Conservation (phyloP, 2,113 vertebrate genomes). For the Tyto alba region DNA sequence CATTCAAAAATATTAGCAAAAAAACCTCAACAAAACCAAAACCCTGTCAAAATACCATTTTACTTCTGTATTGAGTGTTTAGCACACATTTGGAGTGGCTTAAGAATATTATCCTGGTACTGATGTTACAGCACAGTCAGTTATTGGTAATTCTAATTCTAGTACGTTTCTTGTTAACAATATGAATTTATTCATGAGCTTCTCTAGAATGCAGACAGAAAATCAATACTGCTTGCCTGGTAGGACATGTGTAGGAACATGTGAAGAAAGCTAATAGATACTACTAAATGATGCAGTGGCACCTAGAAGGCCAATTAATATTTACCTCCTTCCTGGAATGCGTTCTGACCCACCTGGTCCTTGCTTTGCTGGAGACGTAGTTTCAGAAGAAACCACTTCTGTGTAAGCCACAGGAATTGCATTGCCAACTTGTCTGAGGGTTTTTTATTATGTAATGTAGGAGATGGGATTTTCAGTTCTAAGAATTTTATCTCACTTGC, state of each 20-base stretch:
- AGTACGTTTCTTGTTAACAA: neutral
- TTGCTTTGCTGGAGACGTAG: neutral
- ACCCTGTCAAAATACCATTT: neutral
- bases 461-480: neutral
- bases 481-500: neutral
- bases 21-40: neutral
- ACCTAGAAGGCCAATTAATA: neutral
- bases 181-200: neutral
- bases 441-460: neutral
- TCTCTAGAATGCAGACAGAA: neutral
- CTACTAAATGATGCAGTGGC: neutral
- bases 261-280: neutral
- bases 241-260: neutral
- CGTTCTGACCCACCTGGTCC: neutral
- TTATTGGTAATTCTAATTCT: neutral
- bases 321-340: neutral
- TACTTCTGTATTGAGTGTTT: neutral
- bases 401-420: neutral
- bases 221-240: neutral
- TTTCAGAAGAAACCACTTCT: neutral
- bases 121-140: neutral
- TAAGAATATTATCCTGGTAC: neutral
- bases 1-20: neutral
- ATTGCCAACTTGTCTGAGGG: neutral
- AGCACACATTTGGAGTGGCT: neutral